phyloP scores from a whole-genome alignment of 1,140 invertebrate genomes.

The Hypsibius dujardini region DNA sequence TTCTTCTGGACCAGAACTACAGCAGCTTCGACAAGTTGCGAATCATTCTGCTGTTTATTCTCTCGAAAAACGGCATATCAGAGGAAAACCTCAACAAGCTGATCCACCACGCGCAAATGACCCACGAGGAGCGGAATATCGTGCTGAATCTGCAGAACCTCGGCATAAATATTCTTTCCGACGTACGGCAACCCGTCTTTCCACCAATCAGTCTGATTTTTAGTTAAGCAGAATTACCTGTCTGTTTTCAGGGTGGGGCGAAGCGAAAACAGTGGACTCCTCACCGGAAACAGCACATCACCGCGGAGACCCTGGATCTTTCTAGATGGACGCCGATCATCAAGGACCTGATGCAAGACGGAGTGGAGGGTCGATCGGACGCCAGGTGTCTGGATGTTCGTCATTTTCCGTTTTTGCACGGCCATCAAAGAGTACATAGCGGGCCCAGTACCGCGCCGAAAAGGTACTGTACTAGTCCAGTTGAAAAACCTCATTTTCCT shows the following conservation, averaged over 20 bases:
- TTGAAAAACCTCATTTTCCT: too few species aligned
- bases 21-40: conserved; percentile 87
- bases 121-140: conserved; percentile 71
- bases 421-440: conserved; percentile 35
- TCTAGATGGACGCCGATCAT: conserved; percentile 95
- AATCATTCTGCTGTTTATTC: conserved; percentile 93
- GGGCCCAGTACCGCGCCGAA: not conserved
- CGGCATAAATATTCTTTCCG: conserved; percentile 78
- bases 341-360: conserved; percentile 96
- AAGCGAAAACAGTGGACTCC: conserved; percentile 40
- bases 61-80: conserved; percentile 91
- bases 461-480: too few species aligned
- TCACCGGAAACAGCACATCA: conserved; percentile 78
- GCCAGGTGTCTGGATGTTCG: conserved; percentile 76
- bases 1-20: conserved; percentile 65
- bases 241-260: conserved; percentile 45
- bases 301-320: conserved; percentile 97
- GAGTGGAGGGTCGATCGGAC: conserved; percentile 92
- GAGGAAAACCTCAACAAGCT: conserved; percentile 96
- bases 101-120: conserved; percentile 86
- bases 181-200: conserved; percentile 45
- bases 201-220: not conserved
- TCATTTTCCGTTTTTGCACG: conserved; percentile 86
- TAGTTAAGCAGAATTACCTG: not conserved
- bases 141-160: conserved; percentile 84